Percentiles rank a stretch among this genome's conserved stretches.
Evolutionary conservation across 2,888 invertebrate genomes (phyloP).

Genomic region (Phyllotreta striolata): DNA sequence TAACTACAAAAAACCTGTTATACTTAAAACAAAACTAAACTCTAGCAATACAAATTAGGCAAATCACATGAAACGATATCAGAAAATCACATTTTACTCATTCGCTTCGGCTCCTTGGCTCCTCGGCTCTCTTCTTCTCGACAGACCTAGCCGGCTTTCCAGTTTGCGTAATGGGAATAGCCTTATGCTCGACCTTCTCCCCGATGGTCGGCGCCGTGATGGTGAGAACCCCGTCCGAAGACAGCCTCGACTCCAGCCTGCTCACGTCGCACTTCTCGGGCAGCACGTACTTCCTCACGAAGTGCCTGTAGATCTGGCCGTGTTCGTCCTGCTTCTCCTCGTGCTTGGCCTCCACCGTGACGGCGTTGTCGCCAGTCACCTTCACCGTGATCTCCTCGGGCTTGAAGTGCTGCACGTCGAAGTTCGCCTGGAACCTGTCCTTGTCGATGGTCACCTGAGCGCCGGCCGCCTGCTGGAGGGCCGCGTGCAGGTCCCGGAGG

Average conservation of each 20-base stretch:
- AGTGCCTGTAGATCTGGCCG: conserved; percentile 38
- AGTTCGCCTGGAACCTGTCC: conserved; percentile 37
- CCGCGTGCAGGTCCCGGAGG: no score
- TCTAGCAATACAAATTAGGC: not conserved
- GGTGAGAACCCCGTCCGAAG: conserved; percentile 35
- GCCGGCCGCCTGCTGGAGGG: no score
- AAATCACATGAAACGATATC: not conserved
- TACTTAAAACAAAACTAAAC: no score
- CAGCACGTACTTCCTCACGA: conserved; percentile 33
- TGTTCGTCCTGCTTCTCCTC: conserved; percentile 38
- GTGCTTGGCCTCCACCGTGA: conserved; percentile 38
- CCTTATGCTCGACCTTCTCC: conserved; percentile 24
- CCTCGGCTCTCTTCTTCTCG: no score
- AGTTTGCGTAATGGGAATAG: conserved; percentile 31
- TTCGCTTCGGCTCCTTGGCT: no score
- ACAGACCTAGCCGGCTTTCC: conserved; percentile 27
- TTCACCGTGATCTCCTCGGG: conserved; percentile 38
- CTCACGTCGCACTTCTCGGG: conserved; percentile 33
- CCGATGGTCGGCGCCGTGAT: conserved; percentile 31
- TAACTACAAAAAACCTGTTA: no score
- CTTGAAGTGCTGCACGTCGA: conserved; percentile 40
- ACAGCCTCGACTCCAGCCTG: conserved; percentile 34
- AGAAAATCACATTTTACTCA: no score
- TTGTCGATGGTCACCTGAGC: conserved; percentile 23
- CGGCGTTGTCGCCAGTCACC: conserved; percentile 28